These are phyloP conservation scores for Tetramorium alpestre DNA, from an alignment of 1,140 invertebrate species.

Conservation along the genomic window DNA sequence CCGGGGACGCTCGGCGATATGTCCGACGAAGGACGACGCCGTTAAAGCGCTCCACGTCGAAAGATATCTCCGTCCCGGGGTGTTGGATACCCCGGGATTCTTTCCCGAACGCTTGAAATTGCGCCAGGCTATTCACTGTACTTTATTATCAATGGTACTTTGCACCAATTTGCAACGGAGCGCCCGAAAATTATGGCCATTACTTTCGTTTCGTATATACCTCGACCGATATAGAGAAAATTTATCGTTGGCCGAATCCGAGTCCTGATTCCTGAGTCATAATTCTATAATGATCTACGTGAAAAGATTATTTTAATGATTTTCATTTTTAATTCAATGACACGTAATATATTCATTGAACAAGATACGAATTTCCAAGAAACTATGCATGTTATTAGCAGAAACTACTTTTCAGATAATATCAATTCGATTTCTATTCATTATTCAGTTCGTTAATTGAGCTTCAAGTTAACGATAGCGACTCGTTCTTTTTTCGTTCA, in stretches of 20 bases:
- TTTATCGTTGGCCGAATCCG: not conserved
- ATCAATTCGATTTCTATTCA: slow-evolving; percentile 13
- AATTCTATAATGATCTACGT: not conserved
- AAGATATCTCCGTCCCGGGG: not conserved
- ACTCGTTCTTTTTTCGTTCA: not conserved
- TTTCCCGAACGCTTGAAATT: slow-evolving; percentile 20
- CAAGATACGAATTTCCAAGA: not conserved
- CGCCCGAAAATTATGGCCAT: not conserved
- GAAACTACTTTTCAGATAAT: not conserved
- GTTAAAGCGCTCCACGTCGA: slow-evolving; percentile 21
- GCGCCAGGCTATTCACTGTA: not conserved
- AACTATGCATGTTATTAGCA: not conserved
- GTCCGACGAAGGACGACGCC: slow-evolving; percentile 11
- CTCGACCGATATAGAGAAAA: slow-evolving; percentile 14
- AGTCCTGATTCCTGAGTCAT: not conserved
- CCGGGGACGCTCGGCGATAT: slow-evolving; percentile 36
- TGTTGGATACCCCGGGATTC: not conserved
- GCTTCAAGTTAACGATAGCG: not conserved
- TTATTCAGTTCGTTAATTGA: slow-evolving; percentile 30
- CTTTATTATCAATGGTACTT: slow-evolving; percentile 27
- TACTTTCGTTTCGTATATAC: slow-evolving; percentile 18
- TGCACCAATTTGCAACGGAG: not conserved
- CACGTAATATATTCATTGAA: not conserved
- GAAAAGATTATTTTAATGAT: not conserved
- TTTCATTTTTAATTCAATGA: not conserved